These are phyloP conservation scores for Apotomis betuletana DNA, from an alignment of 2,888 invertebrate species.

Conservation along the genomic window DNA sequence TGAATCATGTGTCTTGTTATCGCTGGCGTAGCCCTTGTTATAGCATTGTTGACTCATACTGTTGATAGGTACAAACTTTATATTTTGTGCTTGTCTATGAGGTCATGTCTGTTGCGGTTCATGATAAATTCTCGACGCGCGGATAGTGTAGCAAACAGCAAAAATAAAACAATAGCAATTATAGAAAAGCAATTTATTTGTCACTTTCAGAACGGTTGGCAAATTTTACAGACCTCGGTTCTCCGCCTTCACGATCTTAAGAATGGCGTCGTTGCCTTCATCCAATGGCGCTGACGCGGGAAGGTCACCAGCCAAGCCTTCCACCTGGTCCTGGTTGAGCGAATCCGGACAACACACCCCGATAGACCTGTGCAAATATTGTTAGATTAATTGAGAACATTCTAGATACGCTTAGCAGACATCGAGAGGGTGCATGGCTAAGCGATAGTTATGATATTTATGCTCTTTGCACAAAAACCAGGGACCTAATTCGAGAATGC, in stretches of 20 bases:
- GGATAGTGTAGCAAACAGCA: not conserved
- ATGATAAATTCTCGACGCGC: no score
- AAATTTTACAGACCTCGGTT: conserved; percentile 65
- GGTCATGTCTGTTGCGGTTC: no score
- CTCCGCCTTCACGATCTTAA: conserved; percentile 69
- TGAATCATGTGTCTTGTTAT: no score
- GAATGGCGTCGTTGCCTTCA: conserved; percentile 70
- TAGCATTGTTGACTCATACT: no score
- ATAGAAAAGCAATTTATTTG: conserved; percentile 21
- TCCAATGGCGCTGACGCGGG: conserved; percentile 77
- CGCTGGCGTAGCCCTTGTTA: no score
- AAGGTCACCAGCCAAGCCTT: conserved; percentile 80
- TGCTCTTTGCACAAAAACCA: no score
- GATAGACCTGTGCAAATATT: conserved; percentile 67
- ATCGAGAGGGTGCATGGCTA: no score
- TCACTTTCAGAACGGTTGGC: not conserved
- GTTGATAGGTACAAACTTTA: no score
- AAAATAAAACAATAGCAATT: conserved; percentile 21
- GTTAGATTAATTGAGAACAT: not conserved
- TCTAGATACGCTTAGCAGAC: no score
- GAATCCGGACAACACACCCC: conserved; percentile 90
- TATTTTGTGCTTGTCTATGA: no score
- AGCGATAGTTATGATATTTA: no score
- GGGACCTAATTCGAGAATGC: no score
- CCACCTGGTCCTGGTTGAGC: conserved; percentile 59